Conservation (phyloP, 2,113 vertebrate genomes). For the Lophius piscatorius region DNA sequence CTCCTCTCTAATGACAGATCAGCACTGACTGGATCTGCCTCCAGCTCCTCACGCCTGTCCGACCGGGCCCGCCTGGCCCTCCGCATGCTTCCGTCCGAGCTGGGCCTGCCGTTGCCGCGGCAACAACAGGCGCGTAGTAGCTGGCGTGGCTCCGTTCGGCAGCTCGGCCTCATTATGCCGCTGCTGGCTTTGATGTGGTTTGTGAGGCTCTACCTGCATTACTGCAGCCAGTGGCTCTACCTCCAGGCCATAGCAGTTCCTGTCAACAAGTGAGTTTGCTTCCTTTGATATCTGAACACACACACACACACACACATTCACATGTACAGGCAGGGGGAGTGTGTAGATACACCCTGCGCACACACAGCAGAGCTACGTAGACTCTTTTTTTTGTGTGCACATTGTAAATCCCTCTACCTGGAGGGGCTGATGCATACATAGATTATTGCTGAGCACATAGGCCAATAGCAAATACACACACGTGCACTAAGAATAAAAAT, state of each 20-base stretch:
- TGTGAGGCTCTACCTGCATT: conserved; percentile 91
- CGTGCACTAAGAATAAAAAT: background rate
- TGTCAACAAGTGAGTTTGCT: conserved; percentile 89
- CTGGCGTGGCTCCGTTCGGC: conserved; percentile 66
- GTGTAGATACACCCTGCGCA: background rate
- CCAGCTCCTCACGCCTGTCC: conserved; percentile 41
- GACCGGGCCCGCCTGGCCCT: conserved; percentile 72
- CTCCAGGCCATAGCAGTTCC: conserved; percentile 87
- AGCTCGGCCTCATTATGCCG: conserved; percentile 82
- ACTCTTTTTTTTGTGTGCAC: conserved; percentile 6
- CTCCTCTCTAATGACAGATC: conserved; percentile 42
- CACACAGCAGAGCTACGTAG: too few species aligned
- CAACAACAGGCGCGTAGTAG: conserved; percentile 58
- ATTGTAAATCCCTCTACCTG: conserved; percentile 27
- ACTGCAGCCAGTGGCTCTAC: conserved; percentile 93
- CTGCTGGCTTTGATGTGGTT: conserved; percentile 89
- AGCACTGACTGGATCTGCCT: conserved; percentile 9
- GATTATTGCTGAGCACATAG: conserved; percentile 8
- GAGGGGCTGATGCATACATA: conserved; percentile 25
- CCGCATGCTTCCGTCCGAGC: conserved; percentile 78
- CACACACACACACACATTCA: conserved; percentile 14
- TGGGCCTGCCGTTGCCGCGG: conserved; percentile 77
- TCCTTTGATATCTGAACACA: conserved; percentile 76
- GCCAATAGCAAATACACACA: conserved; percentile 18
- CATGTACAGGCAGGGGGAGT: conserved; percentile 5